Evolutionary conservation across 2,113 vertebrate genomes (phyloP).

Genomic region (Nymphicus hollandicus): DNA sequence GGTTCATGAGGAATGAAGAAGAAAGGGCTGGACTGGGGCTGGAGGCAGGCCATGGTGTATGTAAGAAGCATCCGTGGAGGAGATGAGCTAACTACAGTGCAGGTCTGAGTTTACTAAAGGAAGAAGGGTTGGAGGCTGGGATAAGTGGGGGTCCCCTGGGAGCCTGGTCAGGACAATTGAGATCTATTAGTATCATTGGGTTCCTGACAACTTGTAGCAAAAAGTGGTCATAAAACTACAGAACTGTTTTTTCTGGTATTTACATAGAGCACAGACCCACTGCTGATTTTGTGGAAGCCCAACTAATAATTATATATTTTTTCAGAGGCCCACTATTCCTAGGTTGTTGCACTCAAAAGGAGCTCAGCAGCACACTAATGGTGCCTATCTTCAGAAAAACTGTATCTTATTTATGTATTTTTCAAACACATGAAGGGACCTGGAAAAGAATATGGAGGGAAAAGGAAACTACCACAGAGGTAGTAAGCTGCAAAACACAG

Average conservation of each 20-base stretch:
- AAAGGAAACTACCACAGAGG: too few species aligned
- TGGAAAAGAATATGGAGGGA: background rate
- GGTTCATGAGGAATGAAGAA: background rate
- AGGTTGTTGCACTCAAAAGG: background rate
- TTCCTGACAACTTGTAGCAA: background rate
- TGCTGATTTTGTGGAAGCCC: background rate
- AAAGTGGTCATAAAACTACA: background rate
- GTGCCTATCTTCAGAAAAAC: background rate
- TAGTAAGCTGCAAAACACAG: too few species aligned
- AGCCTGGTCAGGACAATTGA: background rate
- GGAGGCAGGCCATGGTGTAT: background rate
- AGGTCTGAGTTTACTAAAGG: background rate
- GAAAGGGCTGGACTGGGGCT: background rate
- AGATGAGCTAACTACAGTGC: background rate
- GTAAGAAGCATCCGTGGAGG: rapidly evolving
- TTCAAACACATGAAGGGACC: background rate
- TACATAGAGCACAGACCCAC: background rate
- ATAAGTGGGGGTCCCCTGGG: rapidly evolving
- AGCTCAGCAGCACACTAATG: background rate
- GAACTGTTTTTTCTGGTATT: background rate
- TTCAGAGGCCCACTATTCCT: background rate
- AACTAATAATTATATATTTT: background rate
- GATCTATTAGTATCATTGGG: background rate
- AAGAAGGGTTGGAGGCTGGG: background rate
- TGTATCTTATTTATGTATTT: background rate